Conservation (phyloP, 2,797 vertebrate genomes). For the Aldrovandia affinis region DNA sequence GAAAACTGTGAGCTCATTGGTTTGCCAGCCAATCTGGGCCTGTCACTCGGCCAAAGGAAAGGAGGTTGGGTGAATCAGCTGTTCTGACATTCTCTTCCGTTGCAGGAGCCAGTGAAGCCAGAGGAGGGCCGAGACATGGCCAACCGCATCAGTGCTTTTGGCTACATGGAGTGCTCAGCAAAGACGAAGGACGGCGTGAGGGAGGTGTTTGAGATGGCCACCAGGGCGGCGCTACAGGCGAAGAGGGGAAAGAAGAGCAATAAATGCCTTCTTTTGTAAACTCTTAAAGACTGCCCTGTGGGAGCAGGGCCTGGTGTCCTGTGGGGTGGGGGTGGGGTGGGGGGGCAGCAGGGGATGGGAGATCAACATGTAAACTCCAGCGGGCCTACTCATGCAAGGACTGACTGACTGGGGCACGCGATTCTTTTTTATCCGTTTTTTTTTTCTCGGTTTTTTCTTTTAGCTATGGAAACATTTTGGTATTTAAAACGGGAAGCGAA, state of each 20-base stretch:
- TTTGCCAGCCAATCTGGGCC: background rate
- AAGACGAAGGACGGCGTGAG: constrained; percentile 98
- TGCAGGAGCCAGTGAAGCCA: constrained; percentile 93
- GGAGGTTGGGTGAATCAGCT: background rate
- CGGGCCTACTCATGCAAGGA: constrained; percentile 36
- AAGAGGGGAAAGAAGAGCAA: constrained; percentile 91
- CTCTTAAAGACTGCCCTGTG: constrained; percentile 55
- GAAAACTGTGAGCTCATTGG: background rate
- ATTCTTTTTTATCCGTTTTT: constrained; percentile 81
- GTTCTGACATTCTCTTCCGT: constrained; percentile 8
- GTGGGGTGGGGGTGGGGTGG: constrained; percentile 52
- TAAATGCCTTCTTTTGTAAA: constrained; percentile 94
- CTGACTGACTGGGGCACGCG: constrained; percentile 84
- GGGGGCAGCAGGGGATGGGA: constrained; percentile 65
- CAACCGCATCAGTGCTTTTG: constrained; percentile 90
- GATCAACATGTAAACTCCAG: constrained; percentile 58
- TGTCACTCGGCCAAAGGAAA: background rate
- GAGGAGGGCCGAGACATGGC: constrained; percentile 97
- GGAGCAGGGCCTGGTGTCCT: constrained; percentile 48
- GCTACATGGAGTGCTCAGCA: constrained; percentile 98
- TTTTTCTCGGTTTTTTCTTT: constrained; percentile 61
- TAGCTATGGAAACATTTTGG: constrained; percentile 72
- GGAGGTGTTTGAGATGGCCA: constrained; percentile 99
- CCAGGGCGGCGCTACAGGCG: constrained; percentile 96
- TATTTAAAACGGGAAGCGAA: constrained; percentile 87